Evolutionary conservation across 1,140 invertebrate genomes (phyloP).

Genomic region (Euschistus heros): DNA sequence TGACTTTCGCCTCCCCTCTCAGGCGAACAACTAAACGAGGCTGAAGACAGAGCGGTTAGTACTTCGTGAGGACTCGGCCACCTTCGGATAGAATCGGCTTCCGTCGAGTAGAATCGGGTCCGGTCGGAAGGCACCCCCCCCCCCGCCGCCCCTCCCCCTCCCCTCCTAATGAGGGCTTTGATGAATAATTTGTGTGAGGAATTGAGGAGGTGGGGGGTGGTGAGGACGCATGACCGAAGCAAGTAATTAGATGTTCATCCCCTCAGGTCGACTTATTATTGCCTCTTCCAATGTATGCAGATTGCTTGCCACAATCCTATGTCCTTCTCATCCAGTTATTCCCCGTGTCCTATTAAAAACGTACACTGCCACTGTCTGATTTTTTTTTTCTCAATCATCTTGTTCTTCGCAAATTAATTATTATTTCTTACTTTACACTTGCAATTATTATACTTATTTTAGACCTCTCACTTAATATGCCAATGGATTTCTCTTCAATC

Average conservation of each 20-base stretch:
- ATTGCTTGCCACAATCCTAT: background rate
- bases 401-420: too few relatives aligned
- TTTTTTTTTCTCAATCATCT: too few relatives aligned
- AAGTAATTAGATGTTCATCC: slow-evolving; percentile 4
- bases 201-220: too few relatives aligned
- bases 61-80: background rate
- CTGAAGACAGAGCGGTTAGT: background rate
- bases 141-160: background rate
- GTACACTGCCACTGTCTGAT: too few relatives aligned
- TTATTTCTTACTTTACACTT: too few relatives aligned
- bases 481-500: too few relatives aligned
- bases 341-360: background rate
- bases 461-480: too few relatives aligned
- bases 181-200: too few relatives aligned
- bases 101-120: background rate
- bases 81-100: background rate
- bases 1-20: background rate
- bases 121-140: background rate
- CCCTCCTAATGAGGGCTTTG: background rate
- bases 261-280: background rate
- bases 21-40: slow-evolving; percentile 14
- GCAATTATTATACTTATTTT: too few relatives aligned
- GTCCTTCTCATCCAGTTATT: background rate
- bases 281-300: background rate
- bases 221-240: slow-evolving; percentile 2